Evolutionary conservation across 2,113 vertebrate species (phyloP).

Genomic region (Phyllostomus discolor): DNA sequence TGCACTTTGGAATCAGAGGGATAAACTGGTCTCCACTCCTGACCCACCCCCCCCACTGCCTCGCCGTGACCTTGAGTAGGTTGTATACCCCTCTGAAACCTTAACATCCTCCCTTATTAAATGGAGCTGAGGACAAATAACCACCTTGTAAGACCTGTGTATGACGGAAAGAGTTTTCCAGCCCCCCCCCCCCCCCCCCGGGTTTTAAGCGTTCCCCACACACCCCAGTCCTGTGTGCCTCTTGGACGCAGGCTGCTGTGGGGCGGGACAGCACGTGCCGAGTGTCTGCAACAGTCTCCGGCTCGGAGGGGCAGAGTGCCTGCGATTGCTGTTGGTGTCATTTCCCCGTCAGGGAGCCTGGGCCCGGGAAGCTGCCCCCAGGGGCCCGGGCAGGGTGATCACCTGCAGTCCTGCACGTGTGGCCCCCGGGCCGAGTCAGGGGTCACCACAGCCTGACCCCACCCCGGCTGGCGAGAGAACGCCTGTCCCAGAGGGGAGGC

Average conservation of each 20-base stretch:
- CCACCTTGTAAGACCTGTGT: neutral
- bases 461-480: neutral
- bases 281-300: rapidly evolving
- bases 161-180: neutral
- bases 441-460: rapidly evolving
- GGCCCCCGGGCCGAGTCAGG: neutral
- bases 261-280: rapidly evolving
- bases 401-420: neutral
- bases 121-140: neutral
- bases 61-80: neutral
- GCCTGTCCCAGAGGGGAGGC: neutral
- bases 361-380: neutral
- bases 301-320: rapidly evolving
- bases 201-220: neutral
- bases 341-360: neutral
- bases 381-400: neutral
- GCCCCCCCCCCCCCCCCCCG: too few relatives aligned
- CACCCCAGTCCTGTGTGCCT: neutral
- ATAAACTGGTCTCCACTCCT: neutral
- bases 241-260: neutral
- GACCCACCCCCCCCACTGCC: neutral
- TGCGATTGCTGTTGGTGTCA: rapidly evolving
- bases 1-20: neutral
- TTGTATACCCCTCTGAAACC: neutral
- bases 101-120: neutral